Evolutionary conservation across 2,888 invertebrate genomes (phyloP).

Genomic region (Platycnemis pennipes): DNA sequence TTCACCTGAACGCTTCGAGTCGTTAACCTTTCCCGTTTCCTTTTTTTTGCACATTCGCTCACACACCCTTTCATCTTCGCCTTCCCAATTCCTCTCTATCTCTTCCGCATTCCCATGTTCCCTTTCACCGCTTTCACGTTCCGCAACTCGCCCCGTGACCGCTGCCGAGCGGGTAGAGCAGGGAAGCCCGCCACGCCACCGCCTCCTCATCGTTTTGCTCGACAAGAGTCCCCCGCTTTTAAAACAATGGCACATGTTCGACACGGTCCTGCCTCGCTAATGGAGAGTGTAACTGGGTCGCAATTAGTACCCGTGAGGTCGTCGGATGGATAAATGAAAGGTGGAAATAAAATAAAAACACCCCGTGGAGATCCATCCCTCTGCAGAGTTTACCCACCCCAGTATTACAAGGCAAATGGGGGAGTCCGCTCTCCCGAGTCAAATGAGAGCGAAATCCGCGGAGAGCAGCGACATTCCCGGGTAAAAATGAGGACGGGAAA

Average conservation of each 20-base stretch:
- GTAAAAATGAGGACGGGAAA: not conserved
- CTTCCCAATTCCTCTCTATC: not conserved
- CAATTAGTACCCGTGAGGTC: not conserved
- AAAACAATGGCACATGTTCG: conserved; percentile 30
- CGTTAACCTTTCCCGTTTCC: no score
- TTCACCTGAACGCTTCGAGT: no score
- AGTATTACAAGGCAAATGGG: no score
- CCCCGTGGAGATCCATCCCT: not conserved
- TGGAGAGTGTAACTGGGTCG: conserved; percentile 35
- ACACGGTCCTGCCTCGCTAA: conserved; percentile 10
- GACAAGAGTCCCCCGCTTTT: not conserved
- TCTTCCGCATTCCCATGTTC: no score
- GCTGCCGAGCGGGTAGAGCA: not conserved
- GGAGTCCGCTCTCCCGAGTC: no score
- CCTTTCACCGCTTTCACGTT: not conserved
- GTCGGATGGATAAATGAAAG: not conserved
- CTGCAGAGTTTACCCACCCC: no score
- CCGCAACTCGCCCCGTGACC: not conserved
- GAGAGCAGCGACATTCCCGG: not conserved
- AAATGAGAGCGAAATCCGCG: not conserved
- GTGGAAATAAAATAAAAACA: not conserved
- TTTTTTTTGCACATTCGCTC: no score
- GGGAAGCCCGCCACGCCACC: not conserved
- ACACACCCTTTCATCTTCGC: not conserved
- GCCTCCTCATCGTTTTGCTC: not conserved